These are phyloP conservation scores for Erpornis zantholeuca DNA, from an alignment of 2,113 vertebrate species.

Conservation along the genomic window DNA sequence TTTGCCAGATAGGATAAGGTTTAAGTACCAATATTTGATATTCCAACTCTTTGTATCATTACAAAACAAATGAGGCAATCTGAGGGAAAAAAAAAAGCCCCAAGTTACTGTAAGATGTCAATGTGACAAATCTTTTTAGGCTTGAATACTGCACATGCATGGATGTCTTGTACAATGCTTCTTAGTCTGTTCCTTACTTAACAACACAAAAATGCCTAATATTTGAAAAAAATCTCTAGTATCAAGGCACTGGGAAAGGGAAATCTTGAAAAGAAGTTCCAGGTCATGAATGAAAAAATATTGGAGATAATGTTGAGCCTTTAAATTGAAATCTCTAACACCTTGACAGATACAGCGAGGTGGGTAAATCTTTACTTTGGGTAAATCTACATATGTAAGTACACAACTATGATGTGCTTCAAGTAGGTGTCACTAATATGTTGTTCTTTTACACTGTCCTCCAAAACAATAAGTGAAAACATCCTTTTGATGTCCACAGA, in stretches of 20 bases:
- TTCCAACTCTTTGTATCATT: background rate
- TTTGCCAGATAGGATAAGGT: background rate
- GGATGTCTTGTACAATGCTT: background rate
- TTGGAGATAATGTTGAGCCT: background rate
- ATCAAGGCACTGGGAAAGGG: background rate
- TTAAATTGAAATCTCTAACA: background rate
- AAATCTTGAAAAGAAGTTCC: background rate
- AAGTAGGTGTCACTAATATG: background rate
- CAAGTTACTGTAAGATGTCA: background rate
- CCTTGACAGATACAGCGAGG: background rate
- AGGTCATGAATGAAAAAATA: background rate
- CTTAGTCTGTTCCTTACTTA: background rate
- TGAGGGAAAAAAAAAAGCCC: accelerated
- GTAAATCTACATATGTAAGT: background rate
- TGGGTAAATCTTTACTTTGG: background rate
- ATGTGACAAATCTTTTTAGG: background rate
- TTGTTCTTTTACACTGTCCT: background rate
- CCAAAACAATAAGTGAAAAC: background rate
- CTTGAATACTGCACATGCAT: background rate
- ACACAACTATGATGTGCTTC: background rate
- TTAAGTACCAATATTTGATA: background rate
- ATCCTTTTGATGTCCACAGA: background rate
- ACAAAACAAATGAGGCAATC: background rate
- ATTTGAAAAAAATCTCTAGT: background rate
- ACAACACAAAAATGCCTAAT: background rate